These are phyloP conservation scores for Luperina nickerlii DNA, from an alignment of 2,888 invertebrate genomes.

Conservation along the genomic window DNA sequence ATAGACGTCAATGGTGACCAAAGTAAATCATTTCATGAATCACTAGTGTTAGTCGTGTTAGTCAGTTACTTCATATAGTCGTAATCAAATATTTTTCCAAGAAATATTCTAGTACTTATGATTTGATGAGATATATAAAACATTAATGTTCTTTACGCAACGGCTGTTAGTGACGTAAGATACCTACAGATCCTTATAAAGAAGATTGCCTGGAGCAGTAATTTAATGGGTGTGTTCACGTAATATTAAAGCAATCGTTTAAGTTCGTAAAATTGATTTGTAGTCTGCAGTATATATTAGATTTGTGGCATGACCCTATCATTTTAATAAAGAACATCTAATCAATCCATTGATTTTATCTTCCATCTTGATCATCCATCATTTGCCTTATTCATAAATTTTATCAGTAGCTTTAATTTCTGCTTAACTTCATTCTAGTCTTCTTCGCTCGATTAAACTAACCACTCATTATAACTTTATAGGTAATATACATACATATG, in stretches of 20 bases:
- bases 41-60: background rate
- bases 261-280: constrained; percentile 24
- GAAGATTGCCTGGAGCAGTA: constrained; percentile 38
- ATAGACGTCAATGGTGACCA: constrained; percentile 5
- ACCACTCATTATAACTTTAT: background rate
- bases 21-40: constrained; percentile 29
- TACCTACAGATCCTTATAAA: constrained; percentile 31
- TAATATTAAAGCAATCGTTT: constrained; percentile 22
- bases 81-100: constrained; percentile 5
- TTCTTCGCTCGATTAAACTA: background rate
- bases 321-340: background rate
- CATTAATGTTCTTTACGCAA: constrained; percentile 19
- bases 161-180: constrained; percentile 34
- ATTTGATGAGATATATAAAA: constrained; percentile 32
- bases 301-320: background rate
- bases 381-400: background rate
- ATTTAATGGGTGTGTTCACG: constrained; percentile 26
- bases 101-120: background rate
- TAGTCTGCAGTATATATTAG: background rate
- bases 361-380: background rate
- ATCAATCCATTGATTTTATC: background rate
- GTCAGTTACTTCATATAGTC: constrained; percentile 1
- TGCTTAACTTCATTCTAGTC: background rate
- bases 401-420: background rate
- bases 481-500: no score